A percentile compares a stretch with the other conserved stretches of the same genome.
phyloP scores from a whole-genome alignment of 1,140 invertebrate genomes.

The Drosophila lini region DNA sequence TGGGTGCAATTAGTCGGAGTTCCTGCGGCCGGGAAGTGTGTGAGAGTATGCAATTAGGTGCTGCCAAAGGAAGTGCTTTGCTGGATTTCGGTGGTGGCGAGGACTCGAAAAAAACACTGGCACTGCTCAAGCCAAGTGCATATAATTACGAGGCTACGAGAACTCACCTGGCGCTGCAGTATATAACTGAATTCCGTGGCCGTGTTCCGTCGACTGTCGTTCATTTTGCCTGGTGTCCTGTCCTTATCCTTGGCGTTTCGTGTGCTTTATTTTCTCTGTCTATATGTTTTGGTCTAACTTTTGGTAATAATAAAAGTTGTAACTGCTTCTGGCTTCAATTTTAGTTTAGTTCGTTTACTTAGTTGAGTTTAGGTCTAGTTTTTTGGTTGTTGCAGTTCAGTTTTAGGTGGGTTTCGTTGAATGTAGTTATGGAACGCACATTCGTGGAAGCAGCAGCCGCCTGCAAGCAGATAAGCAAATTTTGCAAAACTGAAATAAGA shows the following conservation, averaged over 20 bases:
- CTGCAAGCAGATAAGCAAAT: conserved; percentile 48
- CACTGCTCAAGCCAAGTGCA: conserved; percentile 39
- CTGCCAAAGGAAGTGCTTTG: conserved; percentile 52
- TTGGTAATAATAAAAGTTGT: conserved; percentile 55
- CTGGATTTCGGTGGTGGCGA: conserved; percentile 17
- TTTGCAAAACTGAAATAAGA: conserved; percentile 39
- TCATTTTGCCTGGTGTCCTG: conserved; percentile 61
- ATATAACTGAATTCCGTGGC: conserved; percentile 84
- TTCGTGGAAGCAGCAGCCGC: conserved; percentile 36
- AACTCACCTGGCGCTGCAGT: conserved; percentile 80
- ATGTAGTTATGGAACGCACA: conserved; percentile 38
- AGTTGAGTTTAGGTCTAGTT: conserved; percentile 37
- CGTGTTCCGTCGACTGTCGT: conserved; percentile 81
- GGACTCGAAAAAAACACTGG: conserved; percentile 10
- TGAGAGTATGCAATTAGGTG: conserved; percentile 64
- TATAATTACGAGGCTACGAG: conserved; percentile 24
- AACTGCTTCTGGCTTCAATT: conserved; percentile 49
- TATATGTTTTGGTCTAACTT: conserved; percentile 31
- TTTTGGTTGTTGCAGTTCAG: conserved; percentile 22
- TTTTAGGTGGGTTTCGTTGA: conserved; percentile 34
- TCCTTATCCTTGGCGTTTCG: conserved; percentile 14
- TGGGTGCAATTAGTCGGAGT: conserved; percentile 59
- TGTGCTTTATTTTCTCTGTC: background rate
- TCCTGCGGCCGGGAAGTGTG: conserved; percentile 55
- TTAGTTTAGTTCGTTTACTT: conserved; percentile 42